Evolutionary conservation across 2,113 vertebrate species (phyloP).

Genomic region (Sander lucioperca): DNA sequence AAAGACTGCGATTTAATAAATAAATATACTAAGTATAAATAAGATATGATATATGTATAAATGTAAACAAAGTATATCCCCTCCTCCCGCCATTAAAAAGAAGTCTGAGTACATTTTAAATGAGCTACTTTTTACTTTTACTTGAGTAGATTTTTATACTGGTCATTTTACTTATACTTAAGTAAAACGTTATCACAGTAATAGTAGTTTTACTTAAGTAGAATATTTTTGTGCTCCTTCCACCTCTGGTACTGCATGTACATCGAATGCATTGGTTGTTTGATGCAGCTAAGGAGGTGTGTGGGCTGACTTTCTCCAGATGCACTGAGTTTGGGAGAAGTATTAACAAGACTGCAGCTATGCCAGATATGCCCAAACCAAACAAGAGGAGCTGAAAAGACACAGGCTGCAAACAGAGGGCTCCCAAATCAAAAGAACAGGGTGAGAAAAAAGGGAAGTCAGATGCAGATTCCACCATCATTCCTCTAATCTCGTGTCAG

Average conservation of each 20-base stretch:
- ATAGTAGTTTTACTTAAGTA: too few species aligned
- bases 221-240: too few species aligned
- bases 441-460: constrained; percentile 16
- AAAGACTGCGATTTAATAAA: too few species aligned
- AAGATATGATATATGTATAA: too few species aligned
- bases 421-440: constrained; percentile 28
- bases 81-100: too few species aligned
- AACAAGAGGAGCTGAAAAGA: constrained; percentile 51
- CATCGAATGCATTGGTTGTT: background rate
- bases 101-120: too few species aligned
- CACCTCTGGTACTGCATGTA: background rate
- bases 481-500: constrained; percentile 33
- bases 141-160: too few species aligned
- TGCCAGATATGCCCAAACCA: constrained; percentile 61
- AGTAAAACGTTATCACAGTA: too few species aligned
- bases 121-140: too few species aligned
- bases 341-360: constrained; percentile 64
- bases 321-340: constrained; percentile 31
- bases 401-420: constrained; percentile 25
- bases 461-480: background rate
- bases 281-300: constrained; percentile 33
- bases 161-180: too few species aligned
- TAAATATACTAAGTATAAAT: too few species aligned
- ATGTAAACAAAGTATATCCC: too few species aligned
- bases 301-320: constrained; percentile 48